Base-by-base conservation (phyloP, 2,113 vertebrate genomes). In the Solea senegalensis region DNA sequence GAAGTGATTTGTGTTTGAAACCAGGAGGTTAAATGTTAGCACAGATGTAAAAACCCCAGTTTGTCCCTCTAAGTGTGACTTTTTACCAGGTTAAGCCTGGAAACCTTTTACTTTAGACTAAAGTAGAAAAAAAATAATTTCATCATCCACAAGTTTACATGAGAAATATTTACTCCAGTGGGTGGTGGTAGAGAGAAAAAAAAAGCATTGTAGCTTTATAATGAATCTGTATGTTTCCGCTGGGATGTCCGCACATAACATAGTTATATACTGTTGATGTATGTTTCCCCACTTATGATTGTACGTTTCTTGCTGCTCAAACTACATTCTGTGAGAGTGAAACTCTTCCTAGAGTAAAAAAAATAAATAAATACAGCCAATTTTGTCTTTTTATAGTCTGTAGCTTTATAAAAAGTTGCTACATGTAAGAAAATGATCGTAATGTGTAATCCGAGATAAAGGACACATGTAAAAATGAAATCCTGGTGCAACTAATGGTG, bases 281-380 rank as follows among this genome's bases (percentile, higher is more conserved):
- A 4, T 56, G 44, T 83, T 76, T 74, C 21, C 63, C 61, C 62
- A 71, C n/a, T 65, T 83, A 58, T 89, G 79, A 72, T 72, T 86
- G 76, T 80, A 76, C 61, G 63, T 81, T 62, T 86, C 43, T 74
- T 84, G 85, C 88, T 91, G 88, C 82, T 90, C 62, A 75, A 51
- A 75, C 62, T 82, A 55, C 65, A 65, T 80, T 60, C 69, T 62
- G 71, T 83, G 83, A 85, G 82, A 85, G 69, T 85, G 81, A 87
- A 80, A 81, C 76, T 80, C 63, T 85, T 71, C 41, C 68, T 62
- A 62, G 43, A 74, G 72, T 88, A 62, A 80, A 80, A 80, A 82
- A 85, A 61, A 58, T 40, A 58, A 82, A 86, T 79, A 86, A 89
- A 89, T 58, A 59, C 5, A 6, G 60, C 34, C 45, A 58, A 79